These are phyloP conservation scores for Pogonomyrmex californicus DNA, from an alignment of 1,140 invertebrate species.

Conservation along the genomic window DNA sequence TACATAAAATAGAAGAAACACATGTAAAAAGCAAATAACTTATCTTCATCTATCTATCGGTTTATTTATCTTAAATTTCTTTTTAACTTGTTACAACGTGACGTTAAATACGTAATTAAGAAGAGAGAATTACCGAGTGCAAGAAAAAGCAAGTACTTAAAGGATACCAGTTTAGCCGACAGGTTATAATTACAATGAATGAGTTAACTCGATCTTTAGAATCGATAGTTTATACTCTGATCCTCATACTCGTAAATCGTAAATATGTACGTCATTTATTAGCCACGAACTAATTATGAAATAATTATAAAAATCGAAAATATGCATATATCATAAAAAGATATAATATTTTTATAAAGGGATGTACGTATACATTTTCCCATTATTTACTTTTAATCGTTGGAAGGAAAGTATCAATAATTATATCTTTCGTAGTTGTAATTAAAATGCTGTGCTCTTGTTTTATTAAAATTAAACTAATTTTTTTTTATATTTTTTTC, in stretches of 20 bases:
- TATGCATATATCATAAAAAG: not conserved
- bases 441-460: not conserved
- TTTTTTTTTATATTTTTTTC: not conserved
- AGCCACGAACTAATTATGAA: too few species aligned
- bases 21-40: not conserved
- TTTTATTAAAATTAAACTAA: not conserved
- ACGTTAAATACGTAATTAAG: conserved; percentile 49
- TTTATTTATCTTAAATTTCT: not conserved
- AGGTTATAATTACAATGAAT: conserved; percentile 54
- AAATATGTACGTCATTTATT: not conserved
- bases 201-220: conserved; percentile 11
- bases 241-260: not conserved
- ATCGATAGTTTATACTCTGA: conserved; percentile 19
- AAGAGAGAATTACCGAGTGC: conserved; percentile 8
- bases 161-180: not conserved
- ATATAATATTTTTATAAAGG: not conserved
- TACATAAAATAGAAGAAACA: not conserved
- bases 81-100: not conserved
- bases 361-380: not conserved
- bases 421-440: not conserved
- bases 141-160: conserved; percentile 20
- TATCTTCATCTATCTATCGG: not conserved
- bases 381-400: not conserved
- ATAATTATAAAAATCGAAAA: conserved; percentile 3
- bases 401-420: not conserved